Evolutionary conservation across 2,797 vertebrate genomes (phyloP).

Genomic region (Champsocephalus esox): DNA sequence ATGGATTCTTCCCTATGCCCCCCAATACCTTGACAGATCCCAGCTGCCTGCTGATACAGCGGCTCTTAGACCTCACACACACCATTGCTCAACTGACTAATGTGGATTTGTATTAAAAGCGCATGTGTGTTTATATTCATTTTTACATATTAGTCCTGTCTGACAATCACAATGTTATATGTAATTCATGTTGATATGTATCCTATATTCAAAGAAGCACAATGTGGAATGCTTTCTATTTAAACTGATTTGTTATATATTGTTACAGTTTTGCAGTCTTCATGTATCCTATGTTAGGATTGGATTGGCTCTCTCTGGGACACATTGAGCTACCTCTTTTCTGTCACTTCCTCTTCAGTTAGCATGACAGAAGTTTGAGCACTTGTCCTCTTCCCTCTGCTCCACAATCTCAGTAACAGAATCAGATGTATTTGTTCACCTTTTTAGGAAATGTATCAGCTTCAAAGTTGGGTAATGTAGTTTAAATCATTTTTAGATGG

Average conservation of each 20-base stretch:
- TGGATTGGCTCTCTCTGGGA: background rate
- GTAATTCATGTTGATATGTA: no score
- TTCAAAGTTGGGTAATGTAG: background rate
- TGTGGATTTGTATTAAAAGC: background rate
- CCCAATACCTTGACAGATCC: conserved; percentile 59
- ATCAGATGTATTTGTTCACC: background rate
- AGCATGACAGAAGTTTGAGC: conserved; percentile 21
- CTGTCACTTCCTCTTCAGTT: conserved; percentile 25
- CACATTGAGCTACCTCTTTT: background rate
- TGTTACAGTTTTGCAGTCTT: background rate
- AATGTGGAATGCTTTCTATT: background rate
- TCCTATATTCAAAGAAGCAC: background rate
- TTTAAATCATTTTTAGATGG: no score
- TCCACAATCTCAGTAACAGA: background rate
- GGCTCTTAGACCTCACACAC: conserved; percentile 52
- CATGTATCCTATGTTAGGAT: background rate
- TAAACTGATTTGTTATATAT: background rate
- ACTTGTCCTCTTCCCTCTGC: conserved; percentile 24
- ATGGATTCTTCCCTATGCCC: background rate
- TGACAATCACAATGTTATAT: background rate
- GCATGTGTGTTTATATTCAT: background rate
- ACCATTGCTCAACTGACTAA: conserved; percentile 28
- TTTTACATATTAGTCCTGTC: background rate
- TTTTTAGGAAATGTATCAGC: background rate
- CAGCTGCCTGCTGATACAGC: conserved; percentile 69